A percentile compares a stretch with the other conserved stretches of the same genome.
Evolutionary conservation across 2,113 vertebrate species (phyloP).

Genomic region (Lonchura striata): DNA sequence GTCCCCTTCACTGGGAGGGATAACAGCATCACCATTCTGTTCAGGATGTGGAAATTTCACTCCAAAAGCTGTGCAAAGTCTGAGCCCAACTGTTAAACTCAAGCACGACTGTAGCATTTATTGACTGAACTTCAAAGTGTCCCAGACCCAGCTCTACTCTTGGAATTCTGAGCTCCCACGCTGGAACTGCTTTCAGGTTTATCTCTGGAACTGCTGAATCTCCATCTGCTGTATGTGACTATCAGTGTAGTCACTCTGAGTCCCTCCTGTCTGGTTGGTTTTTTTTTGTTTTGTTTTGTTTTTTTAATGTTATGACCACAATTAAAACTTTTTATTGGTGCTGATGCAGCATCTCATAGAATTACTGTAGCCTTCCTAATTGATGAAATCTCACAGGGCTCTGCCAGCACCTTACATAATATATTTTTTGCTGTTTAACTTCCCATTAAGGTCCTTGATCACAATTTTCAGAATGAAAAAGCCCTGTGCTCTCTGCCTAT

Average conservation of each 20-base stretch:
- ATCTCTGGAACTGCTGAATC: not conserved
- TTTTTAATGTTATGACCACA: not conserved
- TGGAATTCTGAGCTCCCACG: accelerated
- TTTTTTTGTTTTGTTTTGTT: too few species aligned
- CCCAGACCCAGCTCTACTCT: accelerated
- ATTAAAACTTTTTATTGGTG: slow-evolving; percentile 18
- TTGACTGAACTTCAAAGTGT: accelerated
- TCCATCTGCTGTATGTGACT: not conserved
- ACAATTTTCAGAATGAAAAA: not conserved
- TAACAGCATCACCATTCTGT: not conserved
- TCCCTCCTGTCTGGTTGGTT: not conserved
- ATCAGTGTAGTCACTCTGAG: not conserved
- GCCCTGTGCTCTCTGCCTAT: not conserved
- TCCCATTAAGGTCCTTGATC: not conserved
- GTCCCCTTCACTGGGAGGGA: not conserved
- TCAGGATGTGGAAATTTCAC: not conserved
- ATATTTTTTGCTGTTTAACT: not conserved
- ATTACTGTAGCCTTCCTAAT: not conserved
- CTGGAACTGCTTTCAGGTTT: not conserved
- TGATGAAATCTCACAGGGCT: not conserved
- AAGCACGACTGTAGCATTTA: not conserved
- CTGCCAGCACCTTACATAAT: not conserved
- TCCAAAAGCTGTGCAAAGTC: not conserved
- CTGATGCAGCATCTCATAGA: not conserved
- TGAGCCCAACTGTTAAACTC: not conserved